Conservation (phyloP, 2,797 vertebrate genomes). For the Brotula barbata region DNA sequence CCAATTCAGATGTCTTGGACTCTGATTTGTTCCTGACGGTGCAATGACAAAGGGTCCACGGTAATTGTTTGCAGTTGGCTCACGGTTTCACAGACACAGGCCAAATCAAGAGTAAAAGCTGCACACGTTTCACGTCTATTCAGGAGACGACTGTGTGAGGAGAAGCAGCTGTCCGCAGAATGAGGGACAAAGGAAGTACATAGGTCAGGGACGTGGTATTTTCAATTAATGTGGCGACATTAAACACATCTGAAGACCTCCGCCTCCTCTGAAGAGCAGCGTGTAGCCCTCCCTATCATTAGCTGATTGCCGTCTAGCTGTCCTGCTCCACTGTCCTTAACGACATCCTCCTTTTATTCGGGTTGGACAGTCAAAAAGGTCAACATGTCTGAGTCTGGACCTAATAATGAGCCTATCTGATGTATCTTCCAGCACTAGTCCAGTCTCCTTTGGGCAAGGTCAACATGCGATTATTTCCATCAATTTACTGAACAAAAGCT, state of each 20-base stretch:
- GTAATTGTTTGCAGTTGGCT: background rate
- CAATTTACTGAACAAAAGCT: slow-evolving; percentile 6
- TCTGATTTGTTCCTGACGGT: background rate
- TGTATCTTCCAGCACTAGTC: slow-evolving; percentile 26
- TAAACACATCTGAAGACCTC: slow-evolving; percentile 18
- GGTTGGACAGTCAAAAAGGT: slow-evolving; percentile 46
- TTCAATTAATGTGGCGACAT: slow-evolving; percentile 12
- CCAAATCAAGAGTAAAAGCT: slow-evolving; percentile 13
- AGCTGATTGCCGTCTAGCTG: slow-evolving; percentile 43
- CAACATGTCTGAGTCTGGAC: slow-evolving; percentile 27
- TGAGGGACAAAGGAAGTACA: slow-evolving; percentile 8
- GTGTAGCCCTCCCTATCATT: slow-evolving; percentile 32
- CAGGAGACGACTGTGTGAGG: slow-evolving; percentile 1
- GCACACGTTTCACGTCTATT: slow-evolving; percentile 8
- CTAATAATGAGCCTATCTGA: slow-evolving; percentile 42
- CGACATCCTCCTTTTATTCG: slow-evolving; percentile 27
- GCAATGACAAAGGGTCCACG: background rate
- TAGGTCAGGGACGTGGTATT: slow-evolving; percentile 2
- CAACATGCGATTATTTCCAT: slow-evolving; percentile 22
- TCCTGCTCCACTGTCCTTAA: slow-evolving; percentile 55
- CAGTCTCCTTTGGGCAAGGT: slow-evolving; percentile 23
- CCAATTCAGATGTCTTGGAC: background rate
- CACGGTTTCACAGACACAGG: slow-evolving; percentile 10
- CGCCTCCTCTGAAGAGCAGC: slow-evolving; percentile 20
- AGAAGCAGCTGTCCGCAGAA: slow-evolving; percentile 8